Base-by-base conservation (phyloP, 2,113 vertebrate species). In the Carassius auratus region DNA sequence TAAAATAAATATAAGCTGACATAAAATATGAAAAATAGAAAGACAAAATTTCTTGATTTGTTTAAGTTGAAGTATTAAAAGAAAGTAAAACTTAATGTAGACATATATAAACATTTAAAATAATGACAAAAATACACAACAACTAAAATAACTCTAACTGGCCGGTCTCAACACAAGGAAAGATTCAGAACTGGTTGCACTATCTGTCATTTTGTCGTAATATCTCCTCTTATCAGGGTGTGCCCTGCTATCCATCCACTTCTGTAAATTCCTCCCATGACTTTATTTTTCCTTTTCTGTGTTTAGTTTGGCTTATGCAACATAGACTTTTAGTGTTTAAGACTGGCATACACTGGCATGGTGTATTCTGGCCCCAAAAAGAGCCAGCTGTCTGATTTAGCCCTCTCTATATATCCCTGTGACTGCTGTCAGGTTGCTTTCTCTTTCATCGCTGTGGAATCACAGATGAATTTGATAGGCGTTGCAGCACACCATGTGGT, bases 211-310 rank as follows among this genome's bases (percentile, higher is more conserved):
- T 69, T 19, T 69, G 15, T 69, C 66, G 36, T 69, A 69, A 84
- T 68, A 79, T 87, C 82, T 87, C 26, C 17, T 76, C 17, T 85
- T 3, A 68, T 42, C 86, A 81, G 83, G 86, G 83, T 69, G 77
- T 87, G 83, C 26, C 71, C 19, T 36, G n/a, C 45, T 50, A 7
- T 36, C 21, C 12, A 2, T 76, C 14, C 59, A 85, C 30, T 81
- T 81, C 14, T 77, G 75, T 50, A 57, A 66, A 82, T 76, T 86
- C 38, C 12, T 52, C 38, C 38, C 19, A 17, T 84, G 48, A 76
- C 76, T 69, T 69, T 33, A 68, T 69, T 68, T 1, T 19, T 23
- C 19, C 26, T 10, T 57, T 14, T 73, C 19, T 36, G 5, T 71
- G 62, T 76, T 74, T 85, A 57, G 6, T 69, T 85, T 71, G 84